Base-by-base conservation (phyloP, 2,888 invertebrate species). In the Oxytorus armatus region DNA sequence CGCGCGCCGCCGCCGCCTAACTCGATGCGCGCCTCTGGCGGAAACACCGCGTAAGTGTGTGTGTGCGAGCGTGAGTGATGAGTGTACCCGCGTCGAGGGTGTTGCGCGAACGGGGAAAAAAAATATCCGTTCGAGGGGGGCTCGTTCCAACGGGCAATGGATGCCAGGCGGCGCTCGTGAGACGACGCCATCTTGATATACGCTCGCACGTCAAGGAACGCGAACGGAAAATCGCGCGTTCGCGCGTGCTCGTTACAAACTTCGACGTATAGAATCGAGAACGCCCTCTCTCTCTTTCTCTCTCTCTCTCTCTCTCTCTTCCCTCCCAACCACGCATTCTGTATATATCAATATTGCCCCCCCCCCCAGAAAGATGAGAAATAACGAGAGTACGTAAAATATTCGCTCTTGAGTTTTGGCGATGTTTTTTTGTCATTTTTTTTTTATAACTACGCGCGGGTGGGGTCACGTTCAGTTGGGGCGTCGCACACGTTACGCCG, bases 141-240 rank as follows among this genome's bases (percentile, higher is more conserved):
- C 85, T 86, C 85, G 86, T 84, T 36, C 83, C 87, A 86, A 87
- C 86, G 84, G 74, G 86, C 87, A 88, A 89, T 89, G 89, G 89
- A 89, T 90, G 89, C 89, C 87, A 87, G 86, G 49, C 33, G 21
- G 87, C 89, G 85, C 88, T n/a, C 86, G 85, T 85, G 87, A 85
- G 88, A 89, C 90, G 90, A 88, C 90, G 90, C 90, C 90, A 91
- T 91, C 90, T 91, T 91, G 90, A 91, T 90, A 89, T 90, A 90
- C 89, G 89, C 86, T 87, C 88, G 87, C 87, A 89, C 90, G 89
- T 90, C 90, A 90, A 88, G 90, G 51, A 82, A 84, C 89, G 88
- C 80, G 79, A 79, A 81, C 69, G 83, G 77, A 72, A 76, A 73
- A 77, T 49, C 74, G 77, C 73, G 77, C 73, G 79, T 29, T 39